phyloP scores from a whole-genome alignment of 2,113 vertebrate genomes.

The Sturnus vulgaris region DNA sequence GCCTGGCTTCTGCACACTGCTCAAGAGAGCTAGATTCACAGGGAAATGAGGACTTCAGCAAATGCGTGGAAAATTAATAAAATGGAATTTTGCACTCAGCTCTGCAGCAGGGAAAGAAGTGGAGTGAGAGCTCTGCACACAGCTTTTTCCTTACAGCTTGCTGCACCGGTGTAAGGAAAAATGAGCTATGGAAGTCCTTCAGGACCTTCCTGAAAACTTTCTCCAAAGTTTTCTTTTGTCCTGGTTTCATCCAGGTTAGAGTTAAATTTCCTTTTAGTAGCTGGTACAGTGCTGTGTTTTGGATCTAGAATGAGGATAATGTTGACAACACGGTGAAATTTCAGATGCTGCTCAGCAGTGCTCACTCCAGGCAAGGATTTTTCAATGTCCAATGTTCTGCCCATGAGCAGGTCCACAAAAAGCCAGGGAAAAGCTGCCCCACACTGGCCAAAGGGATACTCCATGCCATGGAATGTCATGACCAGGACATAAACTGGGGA shows the following conservation, averaged over 20 bases:
- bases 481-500: not conserved
- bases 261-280: not conserved
- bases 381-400: not conserved
- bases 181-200: not conserved
- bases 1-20: not conserved
- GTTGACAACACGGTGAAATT: not conserved
- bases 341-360: not conserved
- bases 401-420: not conserved
- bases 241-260: not conserved
- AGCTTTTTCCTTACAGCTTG: not conserved
- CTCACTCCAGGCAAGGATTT: not conserved
- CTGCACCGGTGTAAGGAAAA: not conserved
- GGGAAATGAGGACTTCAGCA: not conserved
- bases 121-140: rapidly evolving
- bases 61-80: not conserved
- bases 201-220: no score
- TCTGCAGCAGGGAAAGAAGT: not conserved
- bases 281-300: not conserved
- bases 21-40: not conserved
- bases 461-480: not conserved
- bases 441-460: not conserved
- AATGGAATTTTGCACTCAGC: not conserved
- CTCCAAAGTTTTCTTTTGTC: not conserved
- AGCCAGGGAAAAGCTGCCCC: no score
- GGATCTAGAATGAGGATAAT: not conserved